phyloP scores from a whole-genome alignment of 2,888 invertebrate genomes.

The Spatulosminthurus flaviceps region DNA sequence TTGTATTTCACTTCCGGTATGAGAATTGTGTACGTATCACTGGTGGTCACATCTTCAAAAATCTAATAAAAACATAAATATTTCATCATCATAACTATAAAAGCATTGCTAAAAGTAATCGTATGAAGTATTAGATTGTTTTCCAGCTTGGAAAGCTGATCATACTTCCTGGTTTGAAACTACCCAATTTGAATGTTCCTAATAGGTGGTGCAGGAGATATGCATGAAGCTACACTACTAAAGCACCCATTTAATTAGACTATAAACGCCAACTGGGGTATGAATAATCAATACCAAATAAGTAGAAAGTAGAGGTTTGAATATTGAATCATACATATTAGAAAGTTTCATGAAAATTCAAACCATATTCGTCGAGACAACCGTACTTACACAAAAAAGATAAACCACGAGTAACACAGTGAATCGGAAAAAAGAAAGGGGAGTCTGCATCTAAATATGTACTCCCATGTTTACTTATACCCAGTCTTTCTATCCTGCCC shows the following conservation, averaged over 20 bases:
- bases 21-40: conserved; percentile 54
- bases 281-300: conserved; percentile 16
- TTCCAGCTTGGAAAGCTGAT: background rate
- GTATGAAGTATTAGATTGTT: background rate
- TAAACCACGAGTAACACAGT: background rate
- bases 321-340: background rate
- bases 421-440: background rate
- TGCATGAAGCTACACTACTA: too few species aligned
- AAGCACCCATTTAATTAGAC: background rate
- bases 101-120: background rate
- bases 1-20: conserved; percentile 61
- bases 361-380: background rate
- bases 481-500: too few species aligned
- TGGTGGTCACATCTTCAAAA: conserved; percentile 60
- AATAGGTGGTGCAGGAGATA: too few species aligned
- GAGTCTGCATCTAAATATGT: too few species aligned
- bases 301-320: conserved; percentile 6
- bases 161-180: too few species aligned
- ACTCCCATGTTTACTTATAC: too few species aligned
- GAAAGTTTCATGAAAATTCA: conserved; percentile 27
- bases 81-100: background rate
- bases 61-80: conserved; percentile 49
- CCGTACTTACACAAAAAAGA: background rate
- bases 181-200: too few species aligned
- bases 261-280: background rate